Base-by-base conservation (phyloP, 2,797 vertebrate genomes). In the Lutjanus campechanus region DNA sequence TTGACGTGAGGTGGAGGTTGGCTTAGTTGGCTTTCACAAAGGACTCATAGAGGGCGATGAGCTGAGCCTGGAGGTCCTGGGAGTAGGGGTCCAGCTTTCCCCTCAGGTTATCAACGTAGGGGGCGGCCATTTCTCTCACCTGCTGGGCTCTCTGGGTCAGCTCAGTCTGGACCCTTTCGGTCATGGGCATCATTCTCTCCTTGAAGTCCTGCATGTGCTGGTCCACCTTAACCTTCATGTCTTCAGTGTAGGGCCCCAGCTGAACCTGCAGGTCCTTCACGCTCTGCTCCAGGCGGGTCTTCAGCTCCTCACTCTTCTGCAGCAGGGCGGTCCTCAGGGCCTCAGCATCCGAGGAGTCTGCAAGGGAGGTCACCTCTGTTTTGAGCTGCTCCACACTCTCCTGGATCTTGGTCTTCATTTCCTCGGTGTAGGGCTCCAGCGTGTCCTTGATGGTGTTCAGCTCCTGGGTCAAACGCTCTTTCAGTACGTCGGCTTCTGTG, bases 241-340 rank as follows among this genome's bases (percentile, higher is more conserved):
- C 93, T 0, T 92, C 92, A 0, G 94, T 92, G 82, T 94, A 95
- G 41, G 95, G 95, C 5, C 85, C 94, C 53, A 95, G 56, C 69
- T 94, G 90, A 62, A 82, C 2, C 81, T 95, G 93, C 88, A 96
- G 87, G n/a, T 95, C 94, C 77, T 84, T 85, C 78, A 96, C n/a
- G 1, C 82, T 94, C 86, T 93, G 77, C 40, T 95, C 93, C 80
- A 96, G 62, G 77, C 25, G 94, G 75, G 51, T 44, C 79, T 79
- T 93, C 73, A 96, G 90, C 81, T 95, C 95, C 58, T 96, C 95
- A 0, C 76, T 94, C 77, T 92, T 96, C 90, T 96, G 92, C 11
- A 78, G 41, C 74, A 96, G 81, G 25, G 87, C 85, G 75, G 89
- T 54, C 68, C 85, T 95, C 85, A 96, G 89, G 76, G 89, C 60